phyloP scores from a whole-genome alignment of 2,797 vertebrate species.

The Gallinago nigripennis region DNA sequence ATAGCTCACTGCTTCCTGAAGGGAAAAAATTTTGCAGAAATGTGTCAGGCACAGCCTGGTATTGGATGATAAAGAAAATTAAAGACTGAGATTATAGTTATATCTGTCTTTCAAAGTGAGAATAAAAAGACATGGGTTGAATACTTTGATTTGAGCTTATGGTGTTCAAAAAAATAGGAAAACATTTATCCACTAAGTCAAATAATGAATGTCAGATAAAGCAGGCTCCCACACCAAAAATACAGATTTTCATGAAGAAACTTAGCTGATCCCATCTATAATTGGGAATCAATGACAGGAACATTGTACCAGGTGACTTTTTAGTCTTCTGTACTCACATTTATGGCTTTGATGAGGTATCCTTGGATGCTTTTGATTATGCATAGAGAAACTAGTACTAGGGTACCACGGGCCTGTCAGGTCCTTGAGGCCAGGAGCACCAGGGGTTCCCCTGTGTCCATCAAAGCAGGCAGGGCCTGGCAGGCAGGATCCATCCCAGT shows the following conservation, averaged over 20 bases:
- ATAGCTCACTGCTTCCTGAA: background rate
- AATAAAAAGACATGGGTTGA: background rate
- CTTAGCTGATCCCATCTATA: background rate
- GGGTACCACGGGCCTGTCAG: background rate
- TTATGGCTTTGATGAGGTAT: background rate
- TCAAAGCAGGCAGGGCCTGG: background rate
- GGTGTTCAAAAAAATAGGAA: background rate
- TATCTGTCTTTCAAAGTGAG: background rate
- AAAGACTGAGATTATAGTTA: background rate
- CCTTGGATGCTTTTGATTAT: background rate
- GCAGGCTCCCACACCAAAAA: background rate
- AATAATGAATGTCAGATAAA: background rate
- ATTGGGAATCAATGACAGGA: background rate
- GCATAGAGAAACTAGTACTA: background rate
- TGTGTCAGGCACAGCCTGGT: background rate
- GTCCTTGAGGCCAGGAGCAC: background rate
- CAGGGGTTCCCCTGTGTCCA: rapidly evolving
- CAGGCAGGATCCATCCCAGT: background rate
- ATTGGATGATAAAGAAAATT: conserved; percentile 4
- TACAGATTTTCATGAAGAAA: background rate
- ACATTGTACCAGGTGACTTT: background rate
- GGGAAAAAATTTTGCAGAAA: background rate
- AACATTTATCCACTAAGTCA: background rate
- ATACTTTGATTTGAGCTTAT: background rate
- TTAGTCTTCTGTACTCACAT: background rate